Percentiles rank a stretch among this genome's conserved stretches.
Conservation (phyloP, 2,797 vertebrate species). For the Erethizon dorsatum region DNA sequence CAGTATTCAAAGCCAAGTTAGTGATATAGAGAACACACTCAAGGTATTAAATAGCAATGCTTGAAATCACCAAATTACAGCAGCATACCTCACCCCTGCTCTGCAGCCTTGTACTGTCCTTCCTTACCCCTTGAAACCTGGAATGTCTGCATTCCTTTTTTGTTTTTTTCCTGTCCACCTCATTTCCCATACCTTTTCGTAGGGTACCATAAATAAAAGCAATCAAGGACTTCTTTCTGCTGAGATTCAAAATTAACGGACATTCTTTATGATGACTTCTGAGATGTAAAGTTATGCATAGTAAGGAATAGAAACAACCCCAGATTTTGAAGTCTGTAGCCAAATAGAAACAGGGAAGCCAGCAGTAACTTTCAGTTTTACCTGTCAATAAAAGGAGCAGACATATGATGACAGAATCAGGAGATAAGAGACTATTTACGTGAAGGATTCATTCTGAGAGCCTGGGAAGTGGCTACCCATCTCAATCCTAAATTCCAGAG, state of each 20-base stretch:
- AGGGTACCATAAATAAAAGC: conserved; percentile 6
- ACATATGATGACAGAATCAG: background rate
- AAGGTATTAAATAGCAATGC: background rate
- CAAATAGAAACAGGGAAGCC: background rate
- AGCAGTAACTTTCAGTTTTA: background rate
- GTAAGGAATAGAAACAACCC: background rate
- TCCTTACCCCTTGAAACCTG: background rate
- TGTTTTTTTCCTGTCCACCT: background rate
- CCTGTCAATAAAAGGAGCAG: background rate
- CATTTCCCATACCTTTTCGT: background rate
- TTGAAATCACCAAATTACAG: conserved; percentile 8
- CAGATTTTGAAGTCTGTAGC: background rate
- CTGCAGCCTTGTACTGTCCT: background rate
- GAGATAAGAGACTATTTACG: background rate
- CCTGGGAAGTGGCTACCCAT: background rate
- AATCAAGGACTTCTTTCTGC: conserved; percentile 32
- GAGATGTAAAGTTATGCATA: background rate
- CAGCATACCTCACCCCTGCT: background rate
- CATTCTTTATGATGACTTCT: background rate
- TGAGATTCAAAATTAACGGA: background rate
- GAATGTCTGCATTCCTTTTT: background rate
- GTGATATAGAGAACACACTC: background rate
- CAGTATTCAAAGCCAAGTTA: conserved; percentile 21
- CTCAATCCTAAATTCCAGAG: background rate
- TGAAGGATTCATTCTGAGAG: background rate